Evolutionary conservation across 1,140 invertebrate species (phyloP).

Genomic region (Sitodiplosis mosellana): DNA sequence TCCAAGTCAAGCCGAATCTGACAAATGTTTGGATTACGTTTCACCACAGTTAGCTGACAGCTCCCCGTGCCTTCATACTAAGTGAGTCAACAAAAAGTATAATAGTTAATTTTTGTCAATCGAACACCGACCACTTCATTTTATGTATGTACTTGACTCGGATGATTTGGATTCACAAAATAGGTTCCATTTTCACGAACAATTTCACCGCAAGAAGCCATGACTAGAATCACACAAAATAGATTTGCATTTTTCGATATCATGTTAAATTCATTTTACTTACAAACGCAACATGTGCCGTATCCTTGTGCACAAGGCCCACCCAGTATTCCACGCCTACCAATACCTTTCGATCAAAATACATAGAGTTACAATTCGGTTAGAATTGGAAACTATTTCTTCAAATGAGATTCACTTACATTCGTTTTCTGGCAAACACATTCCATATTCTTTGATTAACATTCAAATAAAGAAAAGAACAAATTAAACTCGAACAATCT

Average conservation of each 20-base stretch:
- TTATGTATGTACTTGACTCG: constrained; percentile 32
- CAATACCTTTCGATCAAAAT: too few relatives aligned
- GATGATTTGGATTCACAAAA: constrained; percentile 65
- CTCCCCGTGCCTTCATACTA: constrained; percentile 53
- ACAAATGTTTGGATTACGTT: constrained; percentile 54
- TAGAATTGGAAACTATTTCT: too few relatives aligned
- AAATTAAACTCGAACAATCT: too few relatives aligned
- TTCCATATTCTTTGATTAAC: constrained; percentile 67
- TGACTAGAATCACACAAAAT: constrained; percentile 39
- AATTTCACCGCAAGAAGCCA: constrained; percentile 52
- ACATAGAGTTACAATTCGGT: too few relatives aligned
- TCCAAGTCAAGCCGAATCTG: constrained; percentile 69
- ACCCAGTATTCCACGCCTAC: constrained; percentile 43
- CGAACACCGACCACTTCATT: too few relatives aligned
- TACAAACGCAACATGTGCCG: constrained; percentile 23
- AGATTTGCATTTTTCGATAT: too few relatives aligned
- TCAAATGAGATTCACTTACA: too few relatives aligned
- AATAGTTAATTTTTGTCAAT: too few relatives aligned
- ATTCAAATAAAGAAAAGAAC: too few relatives aligned
- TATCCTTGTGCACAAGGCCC: constrained; percentile 55
- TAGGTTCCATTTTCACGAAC: constrained; percentile 64
- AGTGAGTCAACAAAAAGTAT: too few relatives aligned
- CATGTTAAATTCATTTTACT: constrained; percentile 6
- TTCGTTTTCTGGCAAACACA: constrained; percentile 47
- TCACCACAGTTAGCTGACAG: constrained; percentile 63